A percentile compares a stretch with the other conserved stretches of the same genome.
phyloP scores from a whole-genome alignment of 2,888 invertebrate genomes.

The Phymatocera aterrima region DNA sequence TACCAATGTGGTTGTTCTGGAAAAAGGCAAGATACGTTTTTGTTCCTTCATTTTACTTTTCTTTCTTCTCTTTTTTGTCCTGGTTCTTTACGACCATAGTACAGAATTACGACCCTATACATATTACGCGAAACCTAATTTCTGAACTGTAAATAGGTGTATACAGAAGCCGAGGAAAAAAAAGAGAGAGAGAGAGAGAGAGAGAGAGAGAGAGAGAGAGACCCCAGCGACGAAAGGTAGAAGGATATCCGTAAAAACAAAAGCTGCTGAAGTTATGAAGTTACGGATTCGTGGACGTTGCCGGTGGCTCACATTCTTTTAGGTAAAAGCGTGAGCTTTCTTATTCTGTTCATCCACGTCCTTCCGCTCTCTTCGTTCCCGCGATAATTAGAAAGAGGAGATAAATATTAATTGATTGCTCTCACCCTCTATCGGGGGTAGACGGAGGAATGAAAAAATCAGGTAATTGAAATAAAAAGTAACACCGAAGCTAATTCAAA shows the following conservation, averaged over 20 bases:
- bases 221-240: neutral
- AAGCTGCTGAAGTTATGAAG: constrained; percentile 32
- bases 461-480: constrained; percentile 28
- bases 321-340: neutral
- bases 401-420: constrained; percentile 9
- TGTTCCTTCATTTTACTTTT: neutral
- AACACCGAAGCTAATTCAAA: constrained; percentile 16
- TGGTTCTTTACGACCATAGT: constrained; percentile 17
- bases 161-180: neutral
- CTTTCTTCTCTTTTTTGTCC: neutral
- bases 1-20: neutral
- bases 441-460: neutral
- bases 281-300: constrained; percentile 10
- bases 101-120: constrained; percentile 16
- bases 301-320: constrained; percentile 4
- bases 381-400: constrained; percentile 13
- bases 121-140: constrained; percentile 34
- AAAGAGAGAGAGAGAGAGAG: too few relatives aligned
- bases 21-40: neutral
- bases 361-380: neutral
- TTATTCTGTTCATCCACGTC: neutral
- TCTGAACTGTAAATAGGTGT: constrained; percentile 41
- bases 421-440: neutral
- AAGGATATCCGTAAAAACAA: constrained; percentile 40
- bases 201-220: too few relatives aligned